Conservation (phyloP, 1,140 invertebrate species). For the Xylocopa sonorina region DNA sequence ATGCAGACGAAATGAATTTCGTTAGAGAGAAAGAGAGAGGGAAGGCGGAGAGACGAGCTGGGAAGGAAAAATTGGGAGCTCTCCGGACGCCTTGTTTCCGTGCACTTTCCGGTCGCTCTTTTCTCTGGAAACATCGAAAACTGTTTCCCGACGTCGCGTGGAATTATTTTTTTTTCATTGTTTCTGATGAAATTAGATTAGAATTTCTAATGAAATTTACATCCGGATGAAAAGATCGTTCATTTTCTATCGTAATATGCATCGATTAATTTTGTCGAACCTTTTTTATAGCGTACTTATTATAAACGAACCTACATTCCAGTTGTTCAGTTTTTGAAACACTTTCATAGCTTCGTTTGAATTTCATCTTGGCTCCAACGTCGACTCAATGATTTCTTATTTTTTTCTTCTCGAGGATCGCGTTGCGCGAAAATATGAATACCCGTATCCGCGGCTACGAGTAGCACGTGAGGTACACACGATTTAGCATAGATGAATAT, state of each 20-base stretch:
- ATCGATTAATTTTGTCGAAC: no score
- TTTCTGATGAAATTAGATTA: no score
- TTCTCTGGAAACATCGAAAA: neutral
- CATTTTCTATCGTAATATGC: no score
- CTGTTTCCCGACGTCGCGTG: neutral
- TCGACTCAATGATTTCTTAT: neutral
- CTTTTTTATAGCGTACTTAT: no score
- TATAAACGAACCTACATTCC: no score
- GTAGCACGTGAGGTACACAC: neutral
- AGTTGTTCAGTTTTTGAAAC: no score
- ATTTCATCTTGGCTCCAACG: neutral
- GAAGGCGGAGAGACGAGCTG: neutral
- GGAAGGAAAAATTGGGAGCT: slow-evolving; percentile 1
- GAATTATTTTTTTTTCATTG: neutral
- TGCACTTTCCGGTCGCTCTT: neutral
- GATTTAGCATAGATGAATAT: slow-evolving; percentile 34
- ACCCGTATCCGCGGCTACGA: neutral
- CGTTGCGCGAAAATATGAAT: neutral
- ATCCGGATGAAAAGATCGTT: no score
- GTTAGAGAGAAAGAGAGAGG: neutral
- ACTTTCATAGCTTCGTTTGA: neutral
- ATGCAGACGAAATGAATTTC: slow-evolving; percentile 25
- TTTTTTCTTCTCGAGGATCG: neutral
- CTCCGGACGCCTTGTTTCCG: neutral
- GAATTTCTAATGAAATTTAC: no score